Conservation (phyloP, 2,888 invertebrate genomes). For the Chironomus riparius region DNA sequence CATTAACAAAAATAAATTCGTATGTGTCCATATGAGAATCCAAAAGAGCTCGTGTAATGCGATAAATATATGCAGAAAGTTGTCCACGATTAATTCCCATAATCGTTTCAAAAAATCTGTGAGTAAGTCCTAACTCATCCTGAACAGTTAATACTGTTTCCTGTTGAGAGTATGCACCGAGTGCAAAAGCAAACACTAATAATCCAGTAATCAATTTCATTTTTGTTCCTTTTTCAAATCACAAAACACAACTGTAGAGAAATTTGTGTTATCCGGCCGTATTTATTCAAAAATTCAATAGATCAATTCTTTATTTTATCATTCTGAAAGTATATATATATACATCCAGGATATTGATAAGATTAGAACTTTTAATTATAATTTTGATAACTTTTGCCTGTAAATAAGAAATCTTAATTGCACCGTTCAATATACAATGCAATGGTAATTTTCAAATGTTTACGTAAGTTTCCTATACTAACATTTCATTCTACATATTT, state of each 20-base stretch:
- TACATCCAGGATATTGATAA: too few relatives aligned
- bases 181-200: background rate
- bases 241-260: background rate
- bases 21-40: constrained; percentile 7
- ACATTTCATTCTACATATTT: too few relatives aligned
- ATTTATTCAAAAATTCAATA: too few relatives aligned
- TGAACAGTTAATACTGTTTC: background rate
- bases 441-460: too few relatives aligned
- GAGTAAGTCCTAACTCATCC: background rate
- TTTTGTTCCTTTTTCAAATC: background rate
- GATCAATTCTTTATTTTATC: too few relatives aligned
- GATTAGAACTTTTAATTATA: too few relatives aligned
- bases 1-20: background rate
- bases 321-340: too few relatives aligned
- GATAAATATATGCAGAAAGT: constrained; percentile 7
- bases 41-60: background rate
- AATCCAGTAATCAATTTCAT: constrained; percentile 14
- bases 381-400: too few relatives aligned
- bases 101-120: constrained; percentile 11
- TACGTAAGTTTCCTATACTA: too few relatives aligned
- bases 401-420: too few relatives aligned
- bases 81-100: background rate
- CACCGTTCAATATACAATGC: too few relatives aligned
- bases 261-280: background rate
- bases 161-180: background rate